Evolutionary conservation across 2,113 vertebrate species (phyloP).

Genomic region (Procapra przewalskii): DNA sequence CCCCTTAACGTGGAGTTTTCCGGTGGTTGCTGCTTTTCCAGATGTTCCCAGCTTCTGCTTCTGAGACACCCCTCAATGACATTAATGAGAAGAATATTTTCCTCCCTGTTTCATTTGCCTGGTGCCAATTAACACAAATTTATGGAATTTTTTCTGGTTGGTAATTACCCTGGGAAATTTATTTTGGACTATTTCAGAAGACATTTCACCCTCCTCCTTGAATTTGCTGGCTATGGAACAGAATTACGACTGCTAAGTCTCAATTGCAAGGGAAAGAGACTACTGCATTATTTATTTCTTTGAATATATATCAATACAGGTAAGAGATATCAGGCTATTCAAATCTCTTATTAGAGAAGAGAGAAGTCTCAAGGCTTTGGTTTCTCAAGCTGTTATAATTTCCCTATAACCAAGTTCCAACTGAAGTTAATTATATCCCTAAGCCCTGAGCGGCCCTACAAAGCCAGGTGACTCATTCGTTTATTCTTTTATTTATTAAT

Average conservation of each 20-base stretch:
- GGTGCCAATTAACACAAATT: constrained; percentile 81
- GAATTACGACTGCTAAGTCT: constrained; percentile 75
- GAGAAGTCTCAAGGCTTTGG: constrained; percentile 35
- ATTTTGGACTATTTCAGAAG: constrained; percentile 73
- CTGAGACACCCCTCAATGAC: constrained; percentile 35
- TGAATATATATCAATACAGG: constrained; percentile 60
- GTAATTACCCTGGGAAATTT: constrained; percentile 80
- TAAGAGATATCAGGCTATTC: constrained; percentile 53
- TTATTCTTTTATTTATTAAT: constrained; percentile 6
- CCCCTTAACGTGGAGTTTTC: not conserved
- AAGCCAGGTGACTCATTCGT: not conserved
- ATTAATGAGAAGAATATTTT: constrained; percentile 37
- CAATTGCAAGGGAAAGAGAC: constrained; percentile 9
- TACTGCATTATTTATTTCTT: constrained; percentile 72
- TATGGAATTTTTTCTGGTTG: constrained; percentile 73
- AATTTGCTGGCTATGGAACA: constrained; percentile 70
- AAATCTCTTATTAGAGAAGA: constrained; percentile 54
- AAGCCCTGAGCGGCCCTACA: not conserved
- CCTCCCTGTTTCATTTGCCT: constrained; percentile 20
- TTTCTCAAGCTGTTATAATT: not conserved
- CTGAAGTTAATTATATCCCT: constrained; percentile 41
- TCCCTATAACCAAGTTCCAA: constrained; percentile 55
- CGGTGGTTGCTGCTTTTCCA: not conserved
- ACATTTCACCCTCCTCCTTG: constrained; percentile 45
- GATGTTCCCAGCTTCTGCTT: not conserved